Percentiles rank a stretch among this genome's conserved stretches.
Evolutionary conservation across 2,113 vertebrate genomes (phyloP).

Genomic region (Zootoca vivipara): DNA sequence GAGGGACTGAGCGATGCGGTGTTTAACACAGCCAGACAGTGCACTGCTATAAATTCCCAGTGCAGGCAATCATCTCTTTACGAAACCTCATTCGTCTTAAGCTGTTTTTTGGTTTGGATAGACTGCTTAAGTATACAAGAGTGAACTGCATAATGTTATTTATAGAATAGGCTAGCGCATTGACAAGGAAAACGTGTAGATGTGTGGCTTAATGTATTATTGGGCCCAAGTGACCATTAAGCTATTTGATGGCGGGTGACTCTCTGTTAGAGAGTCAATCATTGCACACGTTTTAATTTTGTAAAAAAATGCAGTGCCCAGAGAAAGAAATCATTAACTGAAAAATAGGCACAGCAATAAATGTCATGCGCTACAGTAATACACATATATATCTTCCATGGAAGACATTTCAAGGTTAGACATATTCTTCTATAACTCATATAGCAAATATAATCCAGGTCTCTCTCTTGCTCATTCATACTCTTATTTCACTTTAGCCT

Average conservation of each 20-base stretch:
- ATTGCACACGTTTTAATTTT: constrained; percentile 38
- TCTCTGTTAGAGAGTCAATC: constrained; percentile 50
- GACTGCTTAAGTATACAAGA: constrained; percentile 48
- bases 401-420: constrained; percentile 34
- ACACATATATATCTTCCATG: background rate
- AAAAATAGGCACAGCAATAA: constrained; percentile 48
- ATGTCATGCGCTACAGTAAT: constrained; percentile 37
- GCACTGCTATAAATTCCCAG: constrained; percentile 51
- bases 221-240: constrained; percentile 33
- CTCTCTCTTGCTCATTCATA: background rate
- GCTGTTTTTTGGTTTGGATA: constrained; percentile 50
- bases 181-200: constrained; percentile 28
- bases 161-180: constrained; percentile 32
- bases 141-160: constrained; percentile 27
- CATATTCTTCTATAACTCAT: constrained; percentile 36
- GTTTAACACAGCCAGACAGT: constrained; percentile 34
- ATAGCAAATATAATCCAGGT: constrained; percentile 12
- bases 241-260: constrained; percentile 36
- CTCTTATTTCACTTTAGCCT: constrained; percentile 33
- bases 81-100: constrained; percentile 55
- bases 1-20: constrained; percentile 38
- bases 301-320: constrained; percentile 37
- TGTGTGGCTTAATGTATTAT: constrained; percentile 32
- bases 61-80: constrained; percentile 51
- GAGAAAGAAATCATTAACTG: constrained; percentile 39